phyloP scores from a whole-genome alignment of 2,888 invertebrate species.

The Trileptium ribeirensis region DNA sequence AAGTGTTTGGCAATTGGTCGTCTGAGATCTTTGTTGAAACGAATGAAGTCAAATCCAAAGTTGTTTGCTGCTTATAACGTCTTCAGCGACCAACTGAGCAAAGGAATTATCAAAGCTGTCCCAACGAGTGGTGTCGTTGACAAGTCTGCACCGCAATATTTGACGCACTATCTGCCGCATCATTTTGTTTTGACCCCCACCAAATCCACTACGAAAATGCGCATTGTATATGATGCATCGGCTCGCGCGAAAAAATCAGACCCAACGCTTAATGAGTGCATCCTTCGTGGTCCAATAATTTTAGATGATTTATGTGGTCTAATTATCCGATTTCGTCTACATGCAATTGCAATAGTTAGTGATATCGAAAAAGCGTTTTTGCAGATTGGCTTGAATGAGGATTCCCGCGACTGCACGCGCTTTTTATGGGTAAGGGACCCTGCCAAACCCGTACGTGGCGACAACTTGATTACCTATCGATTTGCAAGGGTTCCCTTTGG shows the following conservation, averaged over 20 bases:
- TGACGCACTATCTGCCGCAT: conserved; percentile 15
- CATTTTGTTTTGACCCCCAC: neutral
- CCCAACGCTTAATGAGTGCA: neutral
- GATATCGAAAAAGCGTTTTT: neutral
- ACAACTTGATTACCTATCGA: neutral
- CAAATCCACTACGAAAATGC: neutral
- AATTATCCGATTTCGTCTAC: neutral
- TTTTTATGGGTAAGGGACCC: neutral
- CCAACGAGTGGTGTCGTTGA: neutral
- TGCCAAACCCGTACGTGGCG: neutral
- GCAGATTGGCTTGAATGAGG: neutral
- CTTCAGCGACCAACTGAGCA: neutral
- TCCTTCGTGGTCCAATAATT: neutral
- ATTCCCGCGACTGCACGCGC: neutral
- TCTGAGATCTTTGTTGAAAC: neutral
- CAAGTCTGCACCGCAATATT: neutral
- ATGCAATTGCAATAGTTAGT: neutral
- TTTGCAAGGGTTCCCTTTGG: neutral
- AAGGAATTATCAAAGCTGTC: neutral
- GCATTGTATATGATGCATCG: conserved; percentile 16
- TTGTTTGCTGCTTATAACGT: neutral
- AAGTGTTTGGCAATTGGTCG: conserved; percentile 3
- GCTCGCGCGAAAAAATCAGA: conserved; percentile 8
- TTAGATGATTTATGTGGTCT: conserved; percentile 10
- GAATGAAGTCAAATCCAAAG: neutral